These are phyloP conservation scores for Grallaria varia DNA, from an alignment of 2,113 vertebrate species.

Conservation along the genomic window DNA sequence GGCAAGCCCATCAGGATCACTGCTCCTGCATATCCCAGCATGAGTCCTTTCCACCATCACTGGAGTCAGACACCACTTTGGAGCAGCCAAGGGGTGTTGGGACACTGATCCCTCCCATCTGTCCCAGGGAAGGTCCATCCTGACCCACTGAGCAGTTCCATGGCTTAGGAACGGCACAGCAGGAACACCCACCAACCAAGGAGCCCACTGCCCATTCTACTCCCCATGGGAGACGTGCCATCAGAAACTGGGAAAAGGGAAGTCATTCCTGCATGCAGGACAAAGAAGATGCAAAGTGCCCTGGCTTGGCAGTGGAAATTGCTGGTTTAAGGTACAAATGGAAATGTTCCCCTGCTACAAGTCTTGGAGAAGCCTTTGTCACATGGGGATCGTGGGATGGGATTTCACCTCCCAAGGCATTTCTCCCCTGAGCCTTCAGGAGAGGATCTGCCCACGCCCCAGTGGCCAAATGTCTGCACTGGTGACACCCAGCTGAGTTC, in stretches of 20 bases:
- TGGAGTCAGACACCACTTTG: not conserved
- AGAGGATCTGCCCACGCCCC: not conserved
- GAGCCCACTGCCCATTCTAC: not conserved
- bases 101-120: fast-evolving
- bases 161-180: fast-evolving
- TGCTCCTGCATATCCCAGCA: not conserved
- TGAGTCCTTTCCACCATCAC: not conserved
- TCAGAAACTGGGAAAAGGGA: not conserved
- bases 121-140: not conserved
- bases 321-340: not conserved
- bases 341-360: not conserved
- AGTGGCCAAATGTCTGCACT: not conserved
- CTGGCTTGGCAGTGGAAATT: not conserved
- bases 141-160: not conserved
- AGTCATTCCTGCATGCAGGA: not conserved
- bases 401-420: not conserved
- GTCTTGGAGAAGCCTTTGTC: not conserved
- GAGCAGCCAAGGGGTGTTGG: not conserved
- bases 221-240: not conserved
- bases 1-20: not conserved
- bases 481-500: not conserved
- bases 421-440: not conserved
- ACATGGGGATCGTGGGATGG: not conserved
- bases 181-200: not conserved
- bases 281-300: not conserved